Evolutionary conservation across 2,113 vertebrate genomes (phyloP), one percentile per base, ranked within the genome.

Genomic region (Passer domesticus): DNA sequence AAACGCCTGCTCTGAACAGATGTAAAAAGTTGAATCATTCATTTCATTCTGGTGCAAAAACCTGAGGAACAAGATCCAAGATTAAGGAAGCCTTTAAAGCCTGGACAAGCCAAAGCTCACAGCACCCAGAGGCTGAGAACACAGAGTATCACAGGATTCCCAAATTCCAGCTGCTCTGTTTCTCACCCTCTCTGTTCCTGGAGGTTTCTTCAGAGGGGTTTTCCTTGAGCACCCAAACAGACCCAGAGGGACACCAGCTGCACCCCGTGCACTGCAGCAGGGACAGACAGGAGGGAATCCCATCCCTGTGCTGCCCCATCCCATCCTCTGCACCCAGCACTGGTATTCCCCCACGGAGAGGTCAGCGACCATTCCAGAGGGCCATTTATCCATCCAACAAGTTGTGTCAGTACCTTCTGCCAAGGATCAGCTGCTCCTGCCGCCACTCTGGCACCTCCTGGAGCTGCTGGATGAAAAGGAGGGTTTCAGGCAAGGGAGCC

Each of bases 241-340:
- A 13, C 6, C 1, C 2, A 33, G 14, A 33, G 37, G 22, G 46
- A 10, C 25, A 5, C 10, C 35, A 52, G 50, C 44, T 33, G n/a
- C 2, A 44, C 6, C 15, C 9, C 0, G 0, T 0, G 20, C 2
- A 2, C 41, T 66, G n/a, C 56, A 37, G 56, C 21, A 37, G 31
- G 5, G 18, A 24, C 31, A 24, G 9, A 11, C 17, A 41, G 25
- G 37, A 35, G 17, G 20, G 21, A 76, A 89, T 9, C n/a, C 30
- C 31, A 5, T 8, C 12, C 3, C 31, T 10, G 11, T 0, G 8
- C 49, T 47, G 78, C 22, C 44, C 14, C 5, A 22, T 15, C 10
- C 28, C 6, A 2, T 1, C 7, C 62, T 21, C 53, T 5, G 17
- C 11, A 11, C 41, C 23, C 63, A 15, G 37, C 50, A 22, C 8